Base-by-base conservation (phyloP, 2,797 vertebrate species). In the Otolemur crassicaudatus region DNA sequence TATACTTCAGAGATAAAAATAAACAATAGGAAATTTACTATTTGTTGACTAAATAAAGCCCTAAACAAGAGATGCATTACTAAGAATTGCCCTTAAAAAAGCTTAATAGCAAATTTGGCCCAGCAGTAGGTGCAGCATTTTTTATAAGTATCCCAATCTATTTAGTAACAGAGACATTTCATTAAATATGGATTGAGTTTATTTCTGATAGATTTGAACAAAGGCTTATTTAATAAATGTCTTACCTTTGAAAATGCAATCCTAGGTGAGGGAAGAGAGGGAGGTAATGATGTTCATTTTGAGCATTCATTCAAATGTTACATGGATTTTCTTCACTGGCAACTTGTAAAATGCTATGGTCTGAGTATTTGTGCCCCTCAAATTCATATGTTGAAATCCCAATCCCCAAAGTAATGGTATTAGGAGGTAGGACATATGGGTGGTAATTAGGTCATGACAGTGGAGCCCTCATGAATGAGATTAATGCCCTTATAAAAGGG, bases 111-210 rank as follows among this genome's bases (percentile, higher is more conserved):
- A 79, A 46, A 58, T 37, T 5, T 27, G 58, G 46, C 61, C 60
- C 1, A 7, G 46, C 49, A 37, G 67, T 46, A 69, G 49, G 37
- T 69, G 49, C 10, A 63, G 4, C 8, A 46, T 34, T 58, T 84
- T 90, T 96, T 56, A 90, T 76, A 67, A 91, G 43, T 53, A 72
- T 27, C 6, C 27, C 65, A 34, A n/a, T 73, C 37, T 79, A 90
- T 86, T 93, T 93, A 82, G 53, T 14, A 82, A 91, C 14, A 29
- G 17, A 88, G 19, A 96, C 72, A 91, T 61, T 61, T 89, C 37
- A 86, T 56, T 70, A 95, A 92, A 77, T 73, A 25, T 80, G 20
- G 16, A 31, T 81, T 84, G 80, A 81, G 16, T 81, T 80, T 88
- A 53, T 56, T 80, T 94, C 63, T 90, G 40, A 85, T n/a, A 91